Conservation (phyloP, 2,888 invertebrate genomes). For the Cryptocephalus moraei region DNA sequence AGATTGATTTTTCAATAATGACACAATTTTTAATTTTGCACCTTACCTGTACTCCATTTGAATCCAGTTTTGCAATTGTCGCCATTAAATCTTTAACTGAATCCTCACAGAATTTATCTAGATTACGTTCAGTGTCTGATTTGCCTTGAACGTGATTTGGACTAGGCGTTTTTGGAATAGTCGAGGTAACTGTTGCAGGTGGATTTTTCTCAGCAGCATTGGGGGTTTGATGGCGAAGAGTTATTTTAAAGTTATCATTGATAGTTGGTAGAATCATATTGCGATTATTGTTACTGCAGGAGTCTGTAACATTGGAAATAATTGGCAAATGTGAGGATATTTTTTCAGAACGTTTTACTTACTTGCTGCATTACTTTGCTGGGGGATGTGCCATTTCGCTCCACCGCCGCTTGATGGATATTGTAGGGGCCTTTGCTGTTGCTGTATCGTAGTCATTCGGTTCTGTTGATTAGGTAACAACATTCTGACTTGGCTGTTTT, state of each 20-base stretch:
- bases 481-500: slow-evolving; percentile 7
- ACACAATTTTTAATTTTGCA: too few relatives aligned
- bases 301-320: neutral
- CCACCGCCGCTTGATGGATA: slow-evolving; percentile 10
- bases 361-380: slow-evolving; percentile 35
- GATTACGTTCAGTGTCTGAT: slow-evolving; percentile 51
- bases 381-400: slow-evolving; percentile 67
- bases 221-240: slow-evolving; percentile 40
- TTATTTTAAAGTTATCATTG: slow-evolving; percentile 60
- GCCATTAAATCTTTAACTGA: slow-evolving; percentile 80
- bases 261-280: slow-evolving; percentile 30
- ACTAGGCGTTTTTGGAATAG: slow-evolving; percentile 78
- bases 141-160: slow-evolving; percentile 50
- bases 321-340: neutral
- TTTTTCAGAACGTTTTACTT: neutral
- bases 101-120: slow-evolving; percentile 77
- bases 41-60: slow-evolving; percentile 62
- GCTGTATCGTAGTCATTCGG: slow-evolving; percentile 15
- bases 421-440: slow-evolving; percentile 14
- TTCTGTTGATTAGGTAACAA: slow-evolving; percentile 17
- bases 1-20: too few relatives aligned
- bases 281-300: slow-evolving; percentile 6
- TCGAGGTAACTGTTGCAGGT: slow-evolving; percentile 55
- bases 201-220: slow-evolving; percentile 25
- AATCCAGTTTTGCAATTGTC: slow-evolving; percentile 78